A percentile compares a stretch with the other conserved stretches of the same genome.
Conservation (phyloP, 2,888 invertebrate genomes). For the Alentia gelatinosa region DNA sequence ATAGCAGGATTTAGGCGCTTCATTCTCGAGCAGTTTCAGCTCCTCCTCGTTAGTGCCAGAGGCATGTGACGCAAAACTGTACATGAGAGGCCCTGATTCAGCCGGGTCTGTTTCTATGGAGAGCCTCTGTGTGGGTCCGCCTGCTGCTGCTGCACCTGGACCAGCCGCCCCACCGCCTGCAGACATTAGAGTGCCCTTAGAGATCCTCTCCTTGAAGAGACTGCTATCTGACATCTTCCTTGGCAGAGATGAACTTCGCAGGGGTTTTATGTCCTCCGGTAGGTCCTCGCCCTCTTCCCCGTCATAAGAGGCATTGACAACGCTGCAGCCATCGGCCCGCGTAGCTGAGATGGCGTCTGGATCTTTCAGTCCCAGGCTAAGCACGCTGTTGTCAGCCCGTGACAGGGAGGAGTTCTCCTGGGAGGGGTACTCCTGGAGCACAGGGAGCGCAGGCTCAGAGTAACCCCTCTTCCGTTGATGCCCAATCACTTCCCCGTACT, state of each 20-base stretch:
- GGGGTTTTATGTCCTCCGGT: background rate
- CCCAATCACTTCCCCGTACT: background rate
- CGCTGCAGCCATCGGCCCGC: background rate
- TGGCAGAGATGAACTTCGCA: background rate
- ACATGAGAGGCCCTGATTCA: background rate
- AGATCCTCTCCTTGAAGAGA: background rate
- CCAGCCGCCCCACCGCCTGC: background rate
- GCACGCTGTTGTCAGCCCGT: conserved; percentile 26
- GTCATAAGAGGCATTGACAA: background rate
- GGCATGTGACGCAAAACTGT: background rate
- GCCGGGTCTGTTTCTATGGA: background rate
- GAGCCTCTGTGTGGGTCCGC: background rate
- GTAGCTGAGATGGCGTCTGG: background rate
- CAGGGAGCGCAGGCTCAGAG: conserved; percentile 50
- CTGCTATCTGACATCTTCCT: conserved; percentile 33
- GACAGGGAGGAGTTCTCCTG: conserved; percentile 54
- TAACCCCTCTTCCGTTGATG: conserved; percentile 39
- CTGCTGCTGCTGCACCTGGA: background rate
- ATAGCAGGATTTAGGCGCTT: conserved; percentile 21
- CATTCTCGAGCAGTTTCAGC: conserved; percentile 40
- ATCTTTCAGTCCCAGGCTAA: conserved; percentile 29
- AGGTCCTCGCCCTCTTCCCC: background rate
- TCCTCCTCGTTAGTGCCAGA: conserved; percentile 9
- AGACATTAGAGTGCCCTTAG: background rate
- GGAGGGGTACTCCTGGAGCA: conserved; percentile 46